Base-by-base conservation (phyloP, 2,113 vertebrate species). In the Willisornis vidua region DNA sequence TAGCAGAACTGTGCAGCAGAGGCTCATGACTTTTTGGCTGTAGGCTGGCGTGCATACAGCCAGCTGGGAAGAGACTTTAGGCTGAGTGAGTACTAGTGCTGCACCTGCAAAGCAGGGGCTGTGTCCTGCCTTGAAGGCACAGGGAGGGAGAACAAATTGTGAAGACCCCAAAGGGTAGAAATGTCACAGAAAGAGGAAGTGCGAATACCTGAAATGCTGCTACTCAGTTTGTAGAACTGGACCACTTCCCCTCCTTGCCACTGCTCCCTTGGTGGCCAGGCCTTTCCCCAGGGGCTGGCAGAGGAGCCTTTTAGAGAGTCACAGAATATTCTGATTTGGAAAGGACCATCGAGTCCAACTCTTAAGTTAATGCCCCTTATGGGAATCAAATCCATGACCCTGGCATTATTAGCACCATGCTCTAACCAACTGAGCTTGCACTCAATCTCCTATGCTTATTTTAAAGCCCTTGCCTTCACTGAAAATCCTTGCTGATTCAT, bases 371-470 rank as follows among this genome's bases (percentile, higher is more conserved):
- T 22, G 61, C 6, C 19, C 61, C 61, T 43, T 63, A 20, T 6
- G 12, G 61, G 19, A 41, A 43, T 63, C 61, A 20, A 41, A 20
- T 43, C 5, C 39, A 14, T 43, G 61, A 19, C 19, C 9, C 61
- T 43, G 39, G 26, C 61, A 63, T 43, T 41, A 41, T 29, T 43
- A 63, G 61, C 39, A 43, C 19, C 26, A 43, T 14, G 18, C 19
- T 63, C 37, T 63, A 41, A 63, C 18, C 61, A 41, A 63, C 26
- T 19, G 37, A 63, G 37, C 25, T 62, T 28, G 61, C 23, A 4
- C 52, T 54, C 24, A 25, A 24, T 23, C 9, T n/a, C 58, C 33
- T 20, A 4, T 0, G 0, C 29, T 68, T 19, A 14, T 43, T 75
- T 75, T 33, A 31, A 79, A 72, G 48, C 23, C 19, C 15, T 51